Conservation (phyloP, 2,113 vertebrate genomes). For the Cyanocitta stelleri region DNA sequence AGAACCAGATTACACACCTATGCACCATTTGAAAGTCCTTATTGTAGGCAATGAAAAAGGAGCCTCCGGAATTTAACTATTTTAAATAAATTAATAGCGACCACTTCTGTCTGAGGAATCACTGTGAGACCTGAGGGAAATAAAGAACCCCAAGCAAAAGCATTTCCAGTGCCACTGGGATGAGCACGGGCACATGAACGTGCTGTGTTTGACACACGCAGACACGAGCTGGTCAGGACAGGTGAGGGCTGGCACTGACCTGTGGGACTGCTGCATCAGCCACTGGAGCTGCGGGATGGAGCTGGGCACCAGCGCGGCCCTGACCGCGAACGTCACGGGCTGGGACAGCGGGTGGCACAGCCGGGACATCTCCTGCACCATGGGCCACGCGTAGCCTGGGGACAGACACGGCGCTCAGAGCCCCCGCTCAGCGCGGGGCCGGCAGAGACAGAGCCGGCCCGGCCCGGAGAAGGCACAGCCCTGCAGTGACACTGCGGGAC, state of each 20-base stretch:
- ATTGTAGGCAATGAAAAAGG: background rate
- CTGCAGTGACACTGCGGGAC: too few species aligned
- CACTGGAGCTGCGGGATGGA: background rate
- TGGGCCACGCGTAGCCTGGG: background rate
- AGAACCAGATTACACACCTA: background rate
- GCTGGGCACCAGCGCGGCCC: background rate
- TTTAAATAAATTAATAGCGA: background rate
- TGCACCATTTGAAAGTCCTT: background rate
- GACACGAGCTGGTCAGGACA: background rate
- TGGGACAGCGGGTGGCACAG: background rate
- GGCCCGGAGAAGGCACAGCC: too few species aligned
- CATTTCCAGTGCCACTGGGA: accelerated
- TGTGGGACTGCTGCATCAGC: background rate
- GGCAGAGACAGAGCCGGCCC: too few species aligned
- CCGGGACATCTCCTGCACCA: background rate
- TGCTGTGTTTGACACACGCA: accelerated
- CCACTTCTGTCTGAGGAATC: background rate
- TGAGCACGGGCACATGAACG: accelerated
- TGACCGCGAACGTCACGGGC: background rate
- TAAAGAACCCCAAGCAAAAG: accelerated
- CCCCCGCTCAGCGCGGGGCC: background rate
- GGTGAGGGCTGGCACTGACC: background rate
- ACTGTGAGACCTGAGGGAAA: background rate
- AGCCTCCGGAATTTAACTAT: background rate
- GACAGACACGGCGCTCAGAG: background rate